Evolutionary conservation across 1,140 invertebrate species (phyloP), one percentile per base, ranked within the genome.

Genomic region (Leptestheria dahalacensis): DNA sequence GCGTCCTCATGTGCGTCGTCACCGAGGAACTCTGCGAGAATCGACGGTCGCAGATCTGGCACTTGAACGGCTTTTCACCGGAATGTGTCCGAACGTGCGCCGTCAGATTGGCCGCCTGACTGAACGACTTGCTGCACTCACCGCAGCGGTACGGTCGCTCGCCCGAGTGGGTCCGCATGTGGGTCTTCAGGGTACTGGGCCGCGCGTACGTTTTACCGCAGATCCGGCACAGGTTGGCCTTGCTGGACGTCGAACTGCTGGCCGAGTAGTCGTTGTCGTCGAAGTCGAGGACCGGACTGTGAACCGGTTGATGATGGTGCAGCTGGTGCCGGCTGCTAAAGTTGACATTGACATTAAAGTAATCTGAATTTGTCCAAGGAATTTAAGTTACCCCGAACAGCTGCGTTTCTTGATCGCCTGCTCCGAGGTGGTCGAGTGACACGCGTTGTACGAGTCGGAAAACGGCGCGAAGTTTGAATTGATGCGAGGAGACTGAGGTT

Each of bases 181-280:
- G 96, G 0, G 94, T 97, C 74, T 97, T 95, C 46, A 98, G 76
- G 0, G 92, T 97, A 68, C 88, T 92, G 0, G 92, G 93, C 21
- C 94, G 74, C 0, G 92, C 93, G 73, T 97, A 97, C 1, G 90
- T 92, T 74, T 97, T 96, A 28, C 92, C 93, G 71, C 94, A 98
- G 48, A 97, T 91, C 26, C 90, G 77, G 69, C 95, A 98, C 26
- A 80, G 64, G 67, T 81, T 81, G 1, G 72, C 67, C 64, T 79
- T 72, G 12, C 61, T 55, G 1, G 59, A 58, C 12, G 65, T 41
- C 33, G 33, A 41, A 41, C 33, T 41, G n/a, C n/a, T n/a, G 6
- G 33, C 15, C 33, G 33, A 41, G 15, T 9, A 15, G 6, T 41
- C 33, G 33, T 41, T 41, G 6, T 41, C 33, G 15, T 41, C n/a